These are phyloP conservation scores for Trinorchestia longiramus DNA, from an alignment of 1,140 invertebrate species.

Conservation along the genomic window DNA sequence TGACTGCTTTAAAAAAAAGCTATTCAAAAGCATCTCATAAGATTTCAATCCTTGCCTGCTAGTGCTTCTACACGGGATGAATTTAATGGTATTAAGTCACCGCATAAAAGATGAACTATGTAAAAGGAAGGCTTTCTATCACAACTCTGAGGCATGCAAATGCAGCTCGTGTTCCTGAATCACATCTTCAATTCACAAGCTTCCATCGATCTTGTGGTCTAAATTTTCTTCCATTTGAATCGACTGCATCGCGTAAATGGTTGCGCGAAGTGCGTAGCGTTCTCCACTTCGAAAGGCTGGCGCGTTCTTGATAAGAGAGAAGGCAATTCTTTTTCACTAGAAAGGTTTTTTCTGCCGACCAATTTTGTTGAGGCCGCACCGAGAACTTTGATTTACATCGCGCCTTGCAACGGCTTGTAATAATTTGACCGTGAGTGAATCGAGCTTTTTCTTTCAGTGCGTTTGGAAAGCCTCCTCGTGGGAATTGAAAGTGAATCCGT, in stretches of 20 bases:
- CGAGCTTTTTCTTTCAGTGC: not conserved
- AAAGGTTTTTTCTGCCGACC: not conserved
- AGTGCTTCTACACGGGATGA: not conserved
- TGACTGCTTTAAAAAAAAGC: not conserved
- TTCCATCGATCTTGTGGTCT: slow-evolving; percentile 3
- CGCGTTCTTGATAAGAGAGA: not conserved
- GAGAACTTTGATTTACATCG: not conserved
- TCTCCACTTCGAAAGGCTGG: not conserved
- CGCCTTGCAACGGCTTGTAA: not conserved
- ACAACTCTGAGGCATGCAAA: slow-evolving; percentile 13
- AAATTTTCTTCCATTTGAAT: slow-evolving; percentile 40
- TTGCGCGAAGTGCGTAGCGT: not conserved
- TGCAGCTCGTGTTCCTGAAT: slow-evolving; percentile 36
- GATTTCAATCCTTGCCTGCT: not conserved
- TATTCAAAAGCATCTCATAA: not conserved
- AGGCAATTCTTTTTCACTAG: not conserved
- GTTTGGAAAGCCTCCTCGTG: not conserved
- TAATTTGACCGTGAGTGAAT: not conserved
- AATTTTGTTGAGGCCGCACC: not conserved
- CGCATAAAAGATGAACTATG: not conserved
- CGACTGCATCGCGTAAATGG: slow-evolving; percentile 19
- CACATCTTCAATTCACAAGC: slow-evolving; percentile 38
- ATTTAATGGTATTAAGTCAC: not conserved
- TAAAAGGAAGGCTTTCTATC: not conserved
- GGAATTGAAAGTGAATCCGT: too few species aligned